These are phyloP conservation scores for Rugalucina vietnamica DNA, from an alignment of 2,888 invertebrate genomes.

Conservation along the genomic window DNA sequence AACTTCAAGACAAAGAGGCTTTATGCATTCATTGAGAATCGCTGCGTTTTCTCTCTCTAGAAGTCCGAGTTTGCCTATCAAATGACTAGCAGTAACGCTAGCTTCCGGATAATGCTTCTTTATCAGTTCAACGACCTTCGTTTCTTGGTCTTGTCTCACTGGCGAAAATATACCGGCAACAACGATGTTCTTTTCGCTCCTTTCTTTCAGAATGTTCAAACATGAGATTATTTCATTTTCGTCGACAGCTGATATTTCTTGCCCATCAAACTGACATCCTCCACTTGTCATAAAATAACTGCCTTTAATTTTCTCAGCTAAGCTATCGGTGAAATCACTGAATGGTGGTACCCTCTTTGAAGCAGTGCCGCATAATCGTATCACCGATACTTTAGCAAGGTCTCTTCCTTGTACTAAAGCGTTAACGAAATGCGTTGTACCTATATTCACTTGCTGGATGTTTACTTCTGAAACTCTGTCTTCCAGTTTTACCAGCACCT, in stretches of 20 bases:
- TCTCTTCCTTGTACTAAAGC: slow-evolving; percentile 78
- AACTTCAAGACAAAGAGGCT: slow-evolving; percentile 73
- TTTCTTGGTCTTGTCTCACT: slow-evolving; percentile 74
- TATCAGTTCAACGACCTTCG: slow-evolving; percentile 65
- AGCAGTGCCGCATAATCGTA: slow-evolving; percentile 79
- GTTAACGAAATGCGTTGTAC: slow-evolving; percentile 82
- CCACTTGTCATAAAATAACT: slow-evolving; percentile 72
- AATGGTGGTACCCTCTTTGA: slow-evolving; percentile 76
- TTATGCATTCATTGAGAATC: slow-evolving; percentile 80
- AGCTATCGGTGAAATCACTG: slow-evolving; percentile 74
- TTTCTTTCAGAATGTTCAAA: slow-evolving; percentile 55
- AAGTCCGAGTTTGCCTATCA: slow-evolving; percentile 79
- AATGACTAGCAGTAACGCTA: slow-evolving; percentile 75
- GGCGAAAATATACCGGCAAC: slow-evolving; percentile 80
- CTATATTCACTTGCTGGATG: slow-evolving; percentile 76
- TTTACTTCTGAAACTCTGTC: slow-evolving; percentile 29
- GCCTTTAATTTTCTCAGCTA: slow-evolving; percentile 65
- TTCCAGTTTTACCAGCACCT: slow-evolving; percentile 47
- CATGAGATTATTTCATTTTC: slow-evolving; percentile 67
- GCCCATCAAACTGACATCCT: slow-evolving; percentile 79
- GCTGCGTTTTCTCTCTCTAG: slow-evolving; percentile 82
- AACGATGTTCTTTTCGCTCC: slow-evolving; percentile 72
- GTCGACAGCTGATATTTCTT: slow-evolving; percentile 68
- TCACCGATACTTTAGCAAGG: slow-evolving; percentile 75
- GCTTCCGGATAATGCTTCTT: slow-evolving; percentile 66